Conservation (phyloP, 2,797 vertebrate genomes). For the Ammospiza maritima region DNA sequence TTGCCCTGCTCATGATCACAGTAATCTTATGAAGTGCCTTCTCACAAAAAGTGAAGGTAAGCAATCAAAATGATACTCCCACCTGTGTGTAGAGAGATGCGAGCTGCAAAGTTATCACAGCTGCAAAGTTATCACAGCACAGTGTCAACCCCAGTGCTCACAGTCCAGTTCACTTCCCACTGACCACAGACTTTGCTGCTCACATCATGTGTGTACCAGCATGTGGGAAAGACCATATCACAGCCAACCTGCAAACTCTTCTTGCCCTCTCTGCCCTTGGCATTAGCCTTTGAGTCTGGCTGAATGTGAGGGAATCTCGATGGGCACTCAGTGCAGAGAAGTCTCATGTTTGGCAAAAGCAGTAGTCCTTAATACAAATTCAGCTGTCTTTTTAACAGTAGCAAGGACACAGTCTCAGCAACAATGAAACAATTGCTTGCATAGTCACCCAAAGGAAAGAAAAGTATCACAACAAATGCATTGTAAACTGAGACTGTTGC, state of each 20-base stretch:
- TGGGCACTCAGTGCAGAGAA: not conserved
- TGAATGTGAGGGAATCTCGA: not conserved
- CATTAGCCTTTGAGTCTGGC: not conserved
- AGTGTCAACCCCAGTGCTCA: not conserved
- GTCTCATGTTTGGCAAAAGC: not conserved
- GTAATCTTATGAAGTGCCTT: not conserved
- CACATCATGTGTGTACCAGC: fast-evolving
- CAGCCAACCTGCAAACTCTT: not conserved
- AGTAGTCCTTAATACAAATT: not conserved
- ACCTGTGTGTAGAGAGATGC: not conserved
- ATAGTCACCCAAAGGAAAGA: not conserved
- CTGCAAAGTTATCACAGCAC: not conserved
- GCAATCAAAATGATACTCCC: not conserved
- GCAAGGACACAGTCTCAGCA: not conserved
- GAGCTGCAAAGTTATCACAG: not conserved
- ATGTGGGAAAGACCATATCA: not conserved
- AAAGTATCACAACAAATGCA: not conserved
- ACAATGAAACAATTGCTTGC: not conserved
- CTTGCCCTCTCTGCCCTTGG: not conserved
- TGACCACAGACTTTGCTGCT: fast-evolving
- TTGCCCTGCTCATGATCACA: not conserved
- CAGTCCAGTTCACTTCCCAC: not conserved
- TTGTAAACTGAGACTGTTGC: not conserved
- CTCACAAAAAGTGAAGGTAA: not conserved
- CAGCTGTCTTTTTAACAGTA: not conserved